These are phyloP conservation scores for Sturnira hondurensis DNA, from an alignment of 2,113 vertebrate species.

Conservation along the genomic window DNA sequence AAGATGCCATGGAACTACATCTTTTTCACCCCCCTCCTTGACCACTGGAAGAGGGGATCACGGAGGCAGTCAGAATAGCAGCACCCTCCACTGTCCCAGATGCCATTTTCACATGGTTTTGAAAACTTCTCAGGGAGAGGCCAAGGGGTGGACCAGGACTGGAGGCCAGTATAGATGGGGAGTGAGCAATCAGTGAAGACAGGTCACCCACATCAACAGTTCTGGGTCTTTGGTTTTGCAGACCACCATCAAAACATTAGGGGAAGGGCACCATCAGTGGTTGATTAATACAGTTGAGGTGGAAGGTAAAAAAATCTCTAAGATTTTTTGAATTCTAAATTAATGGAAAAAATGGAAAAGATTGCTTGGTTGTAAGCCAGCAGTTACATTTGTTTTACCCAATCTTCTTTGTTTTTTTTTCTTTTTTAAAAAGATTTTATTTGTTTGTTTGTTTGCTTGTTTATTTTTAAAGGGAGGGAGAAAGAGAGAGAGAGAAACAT, in stretches of 20 bases:
- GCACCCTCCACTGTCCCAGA: neutral
- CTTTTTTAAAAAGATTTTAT: too few relatives aligned
- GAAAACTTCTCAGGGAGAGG: neutral
- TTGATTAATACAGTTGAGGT: neutral
- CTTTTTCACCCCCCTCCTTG: neutral
- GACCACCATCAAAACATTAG: neutral
- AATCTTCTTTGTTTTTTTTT: too few relatives aligned
- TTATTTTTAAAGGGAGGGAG: too few relatives aligned
- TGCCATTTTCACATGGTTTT: neutral
- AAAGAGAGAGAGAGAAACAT: too few relatives aligned
- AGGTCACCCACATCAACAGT: neutral
- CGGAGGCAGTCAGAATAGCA: neutral
- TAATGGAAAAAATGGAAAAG: neutral
- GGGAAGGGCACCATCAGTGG: neutral
- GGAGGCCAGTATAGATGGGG: too few relatives aligned
- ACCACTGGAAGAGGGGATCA: neutral
- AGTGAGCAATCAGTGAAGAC: neutral
- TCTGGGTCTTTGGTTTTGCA: neutral
- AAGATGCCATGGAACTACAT: neutral
- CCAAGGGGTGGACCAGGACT: neutral
- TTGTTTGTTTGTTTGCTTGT: too few relatives aligned
- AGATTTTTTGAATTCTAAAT: neutral
- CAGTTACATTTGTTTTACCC: neutral
- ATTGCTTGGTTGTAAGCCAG: neutral
- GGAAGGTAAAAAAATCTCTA: neutral